Evolutionary conservation across 2,888 invertebrate genomes (phyloP).

Genomic region (Pseudoips prasinana): DNA sequence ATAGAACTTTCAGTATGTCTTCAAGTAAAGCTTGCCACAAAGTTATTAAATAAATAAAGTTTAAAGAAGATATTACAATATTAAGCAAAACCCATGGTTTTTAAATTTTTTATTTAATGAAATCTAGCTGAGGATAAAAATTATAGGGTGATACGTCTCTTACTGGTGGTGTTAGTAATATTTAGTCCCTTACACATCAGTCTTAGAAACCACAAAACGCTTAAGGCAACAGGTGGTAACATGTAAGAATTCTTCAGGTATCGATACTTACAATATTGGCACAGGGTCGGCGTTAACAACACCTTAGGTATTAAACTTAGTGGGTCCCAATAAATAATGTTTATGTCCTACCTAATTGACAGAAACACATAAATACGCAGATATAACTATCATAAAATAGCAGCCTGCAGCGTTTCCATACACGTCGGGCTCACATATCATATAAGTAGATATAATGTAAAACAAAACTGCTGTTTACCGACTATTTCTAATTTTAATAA

Average conservation of each 20-base stretch:
- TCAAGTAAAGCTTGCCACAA: too few relatives aligned
- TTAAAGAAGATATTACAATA: too few relatives aligned
- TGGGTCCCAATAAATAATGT: conserved; percentile 31
- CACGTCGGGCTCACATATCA: conserved; percentile 37
- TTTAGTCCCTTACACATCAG: too few relatives aligned
- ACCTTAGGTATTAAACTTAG: conserved; percentile 14
- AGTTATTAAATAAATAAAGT: too few relatives aligned
- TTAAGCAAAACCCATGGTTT: too few relatives aligned
- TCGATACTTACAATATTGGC: conserved; percentile 11
- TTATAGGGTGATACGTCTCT: too few relatives aligned
- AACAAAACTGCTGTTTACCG: conserved; percentile 58
- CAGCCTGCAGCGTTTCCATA: conserved; percentile 43
- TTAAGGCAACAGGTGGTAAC: conserved; percentile 30
- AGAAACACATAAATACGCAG: conserved; percentile 44
- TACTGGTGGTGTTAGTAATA: too few relatives aligned
- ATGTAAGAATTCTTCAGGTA: conserved; percentile 14
- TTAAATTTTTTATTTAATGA: too few relatives aligned
- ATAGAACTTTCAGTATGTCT: too few relatives aligned
- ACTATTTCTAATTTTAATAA: conserved; percentile 64
- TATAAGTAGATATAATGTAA: conserved; percentile 40
- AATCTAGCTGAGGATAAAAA: too few relatives aligned
- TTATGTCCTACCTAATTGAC: conserved; percentile 43
- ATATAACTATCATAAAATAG: conserved; percentile 39
- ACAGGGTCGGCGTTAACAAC: conserved; percentile 6
- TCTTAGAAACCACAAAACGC: conserved; percentile 11